These are phyloP conservation scores for Augochlorella aurata DNA, from an alignment of 2,888 invertebrate genomes.

Conservation along the genomic window DNA sequence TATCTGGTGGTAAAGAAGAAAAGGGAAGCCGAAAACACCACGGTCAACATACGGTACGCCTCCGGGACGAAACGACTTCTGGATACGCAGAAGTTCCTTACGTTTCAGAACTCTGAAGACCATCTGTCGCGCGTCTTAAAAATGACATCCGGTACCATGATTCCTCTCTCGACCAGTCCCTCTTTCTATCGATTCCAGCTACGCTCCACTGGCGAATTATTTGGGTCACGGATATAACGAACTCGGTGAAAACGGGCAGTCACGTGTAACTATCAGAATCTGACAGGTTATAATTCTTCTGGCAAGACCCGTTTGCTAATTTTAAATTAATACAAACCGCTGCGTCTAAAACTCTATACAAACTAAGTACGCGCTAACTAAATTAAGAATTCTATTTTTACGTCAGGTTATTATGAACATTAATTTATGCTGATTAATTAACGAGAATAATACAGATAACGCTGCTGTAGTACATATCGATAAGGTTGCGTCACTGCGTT, in stretches of 20 bases:
- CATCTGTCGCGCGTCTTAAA: conserved; percentile 58
- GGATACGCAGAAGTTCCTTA: conserved; percentile 41
- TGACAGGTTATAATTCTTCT: background rate
- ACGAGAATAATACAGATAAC: too few relatives aligned
- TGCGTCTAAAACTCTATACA: background rate
- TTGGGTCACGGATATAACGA: conserved; percentile 1
- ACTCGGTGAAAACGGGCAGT: background rate
- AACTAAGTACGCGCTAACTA: too few relatives aligned
- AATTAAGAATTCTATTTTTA: too few relatives aligned
- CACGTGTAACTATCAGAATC: background rate
- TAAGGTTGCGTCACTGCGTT: too few relatives aligned
- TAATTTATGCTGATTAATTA: too few relatives aligned
- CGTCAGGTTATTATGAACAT: too few relatives aligned
- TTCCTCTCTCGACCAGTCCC: conserved; percentile 26
- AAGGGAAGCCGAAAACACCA: conserved; percentile 35
- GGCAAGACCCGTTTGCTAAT: background rate
- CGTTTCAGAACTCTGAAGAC: conserved; percentile 47
- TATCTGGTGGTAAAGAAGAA: conserved; percentile 6
- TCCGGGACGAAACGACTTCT: conserved; percentile 59
- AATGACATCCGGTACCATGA: conserved; percentile 57
- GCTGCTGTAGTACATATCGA: too few relatives aligned
- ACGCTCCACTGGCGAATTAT: conserved; percentile 25
- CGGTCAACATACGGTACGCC: conserved; percentile 61
- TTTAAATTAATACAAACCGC: background rate
- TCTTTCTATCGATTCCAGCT: conserved; percentile 27